Base-by-base conservation (phyloP, 2,113 vertebrate species). In the Ancistrus triradiatus region DNA sequence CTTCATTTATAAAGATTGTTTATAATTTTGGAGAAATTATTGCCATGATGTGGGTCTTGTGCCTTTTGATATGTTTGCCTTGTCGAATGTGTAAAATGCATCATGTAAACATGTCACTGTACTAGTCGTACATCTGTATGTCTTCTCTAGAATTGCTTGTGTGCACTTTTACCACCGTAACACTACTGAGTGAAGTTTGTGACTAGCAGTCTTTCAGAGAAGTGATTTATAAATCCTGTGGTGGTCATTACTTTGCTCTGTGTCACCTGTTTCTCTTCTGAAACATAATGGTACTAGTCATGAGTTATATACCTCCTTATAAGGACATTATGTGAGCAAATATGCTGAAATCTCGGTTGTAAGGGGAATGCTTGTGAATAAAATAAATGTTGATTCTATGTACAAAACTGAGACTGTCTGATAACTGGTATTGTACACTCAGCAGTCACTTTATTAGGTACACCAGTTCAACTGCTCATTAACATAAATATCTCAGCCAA, bases 1-100 rank as follows among this genome's bases (percentile, higher is more conserved):
- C 2, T 48, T 2, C 6, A 21, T 33, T 33, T 42, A n/a, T 53
- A 44, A 43, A 21, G 27, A 18, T 17, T 43, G 13, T 47, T 19
- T 35, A 6, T 21, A 17, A 31, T 33, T 17, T 47, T 58, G 63
- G 72, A 74, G 77, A 48, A 62, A 83, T 90, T 81, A 83, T 83
- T 84, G 53, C 53, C 24, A 89, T 81, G 83, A 86, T 92, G 91
- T 95, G 80, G 86, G 93, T 94, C 88, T 87, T 85, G 90, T 95
- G 93, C 91, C 93, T 97, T 92, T 91, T 52, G 86, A 86, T 90
- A 86, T 88, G 86, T 91, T 88, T 90, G 90, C 91, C 92, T 90
- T 91, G 91, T 94, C 88, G 88, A 95, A 93, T 89, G 89, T 92
- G 88, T 92, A 86, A 91, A 89, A 87, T 87, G 88, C 84, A 83